These are phyloP conservation scores for Orussus abietinus DNA, from an alignment of 1,140 invertebrate species.

Conservation along the genomic window DNA sequence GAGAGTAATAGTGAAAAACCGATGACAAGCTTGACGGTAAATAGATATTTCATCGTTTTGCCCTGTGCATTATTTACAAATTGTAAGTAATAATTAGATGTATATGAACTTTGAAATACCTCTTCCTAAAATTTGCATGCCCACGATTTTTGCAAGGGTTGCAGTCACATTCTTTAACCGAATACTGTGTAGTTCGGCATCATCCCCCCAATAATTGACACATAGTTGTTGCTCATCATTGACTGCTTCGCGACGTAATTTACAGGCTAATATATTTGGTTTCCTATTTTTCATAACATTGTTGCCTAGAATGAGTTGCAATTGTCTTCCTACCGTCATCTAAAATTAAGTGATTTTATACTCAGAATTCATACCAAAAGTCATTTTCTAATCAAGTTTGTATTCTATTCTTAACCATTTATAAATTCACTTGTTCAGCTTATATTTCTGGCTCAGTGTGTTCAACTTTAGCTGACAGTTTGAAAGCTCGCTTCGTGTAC, in stretches of 20 bases:
- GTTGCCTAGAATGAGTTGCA: conserved; percentile 10
- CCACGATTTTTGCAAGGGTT: too few species aligned
- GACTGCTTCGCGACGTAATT: too few species aligned
- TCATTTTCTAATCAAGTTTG: too few species aligned
- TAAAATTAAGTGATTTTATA: too few species aligned
- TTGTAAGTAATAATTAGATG: conserved; percentile 2
- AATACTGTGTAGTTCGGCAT: conserved; percentile 5
- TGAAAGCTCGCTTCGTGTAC: background rate
- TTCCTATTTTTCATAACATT: background rate
- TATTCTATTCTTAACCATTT: too few species aligned
- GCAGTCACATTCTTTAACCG: conserved; percentile 9
- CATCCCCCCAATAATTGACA: conserved; percentile 24
- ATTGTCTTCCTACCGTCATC: too few species aligned
- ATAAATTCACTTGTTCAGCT: background rate
- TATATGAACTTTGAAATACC: conserved; percentile 16
- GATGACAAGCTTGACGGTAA: too few species aligned
- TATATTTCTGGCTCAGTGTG: too few species aligned
- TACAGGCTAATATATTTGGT: conserved; percentile 6
- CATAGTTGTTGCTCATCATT: too few species aligned
- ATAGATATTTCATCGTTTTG: background rate
- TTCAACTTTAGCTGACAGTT: too few species aligned
- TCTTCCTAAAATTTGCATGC: conserved; percentile 26
- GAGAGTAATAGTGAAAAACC: too few species aligned
- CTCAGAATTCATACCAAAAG: too few species aligned
- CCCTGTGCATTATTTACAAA: conserved; percentile 7